Conservation (phyloP, 2,113 vertebrate species). For the Thunnus thynnus region DNA sequence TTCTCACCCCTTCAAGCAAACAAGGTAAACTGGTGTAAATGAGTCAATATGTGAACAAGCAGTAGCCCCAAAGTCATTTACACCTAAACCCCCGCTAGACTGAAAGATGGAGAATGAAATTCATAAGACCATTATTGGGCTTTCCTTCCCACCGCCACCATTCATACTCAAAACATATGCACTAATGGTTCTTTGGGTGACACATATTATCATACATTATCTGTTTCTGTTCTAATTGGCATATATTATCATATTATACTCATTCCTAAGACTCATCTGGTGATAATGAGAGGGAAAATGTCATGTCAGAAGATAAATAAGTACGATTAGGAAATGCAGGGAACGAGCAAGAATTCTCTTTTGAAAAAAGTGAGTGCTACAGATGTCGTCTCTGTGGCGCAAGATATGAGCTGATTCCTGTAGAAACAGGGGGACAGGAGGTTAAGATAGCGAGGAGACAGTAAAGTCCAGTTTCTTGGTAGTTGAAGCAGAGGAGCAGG, state of each 20-base stretch:
- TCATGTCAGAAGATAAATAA: neutral
- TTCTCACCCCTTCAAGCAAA: neutral
- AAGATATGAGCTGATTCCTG: neutral
- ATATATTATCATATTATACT: slow-evolving; percentile 23
- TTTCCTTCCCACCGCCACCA: neutral
- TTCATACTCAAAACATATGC: slow-evolving; percentile 10
- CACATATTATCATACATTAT: slow-evolving; percentile 4
- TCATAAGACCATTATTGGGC: neutral
- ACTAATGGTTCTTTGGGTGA: neutral
- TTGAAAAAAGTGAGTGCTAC: neutral
- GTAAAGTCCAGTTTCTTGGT: neutral
- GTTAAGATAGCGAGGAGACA: neutral
- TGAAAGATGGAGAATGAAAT: neutral
- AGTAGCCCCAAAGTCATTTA: neutral
- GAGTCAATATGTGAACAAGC: neutral
- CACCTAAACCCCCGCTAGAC: neutral
- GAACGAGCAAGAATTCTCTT: neutral
- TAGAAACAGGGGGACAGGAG: neutral
- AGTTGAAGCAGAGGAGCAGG: slow-evolving; percentile 15
- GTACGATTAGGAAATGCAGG: slow-evolving; percentile 4
- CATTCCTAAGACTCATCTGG: neutral
- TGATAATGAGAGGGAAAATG: slow-evolving; percentile 7
- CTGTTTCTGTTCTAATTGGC: slow-evolving; percentile 15
- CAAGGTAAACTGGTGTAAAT: neutral
- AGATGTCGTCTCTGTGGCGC: neutral